phyloP scores from a whole-genome alignment of 35 echinoderm and acorn worm genomes.

The Holothuria glaberrima region DNA sequence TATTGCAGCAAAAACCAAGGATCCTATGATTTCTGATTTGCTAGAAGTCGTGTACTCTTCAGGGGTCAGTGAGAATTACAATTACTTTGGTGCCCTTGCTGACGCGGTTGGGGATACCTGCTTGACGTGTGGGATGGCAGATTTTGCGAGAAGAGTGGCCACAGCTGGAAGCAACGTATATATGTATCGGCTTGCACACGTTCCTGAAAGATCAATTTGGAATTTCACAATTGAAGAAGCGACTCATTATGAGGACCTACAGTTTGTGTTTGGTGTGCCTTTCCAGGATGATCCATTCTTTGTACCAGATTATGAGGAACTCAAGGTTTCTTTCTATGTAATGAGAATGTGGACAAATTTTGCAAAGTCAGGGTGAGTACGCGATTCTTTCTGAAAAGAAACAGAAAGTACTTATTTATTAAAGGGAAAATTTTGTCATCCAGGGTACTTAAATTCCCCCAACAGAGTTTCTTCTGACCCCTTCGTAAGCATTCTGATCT shows the following conservation, averaged over 20 bases:
- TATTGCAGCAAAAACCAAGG: neutral
- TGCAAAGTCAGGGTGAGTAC: constrained; percentile 67
- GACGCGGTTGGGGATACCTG: constrained; percentile 34
- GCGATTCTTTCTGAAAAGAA: no score
- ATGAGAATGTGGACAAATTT: constrained; percentile 75
- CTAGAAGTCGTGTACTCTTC: neutral
- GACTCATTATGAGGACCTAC: constrained; percentile 56
- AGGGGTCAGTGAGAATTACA: neutral
- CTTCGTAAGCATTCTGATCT: no score
- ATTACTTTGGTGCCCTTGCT: neutral
- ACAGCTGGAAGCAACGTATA: constrained; percentile 60
- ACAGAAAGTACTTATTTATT: no score
- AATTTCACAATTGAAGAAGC: neutral
- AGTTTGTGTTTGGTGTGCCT: constrained; percentile 74
- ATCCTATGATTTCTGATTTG: neutral
- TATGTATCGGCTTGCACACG: constrained; percentile 78
- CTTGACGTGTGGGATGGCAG: constrained; percentile 64
- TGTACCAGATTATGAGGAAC: constrained; percentile 34
- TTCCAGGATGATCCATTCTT: constrained; percentile 39
- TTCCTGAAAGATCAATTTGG: constrained; percentile 19
- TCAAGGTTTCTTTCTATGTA: constrained; percentile 60
- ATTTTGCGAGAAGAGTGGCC: constrained; percentile 29
- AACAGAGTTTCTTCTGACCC: no score
- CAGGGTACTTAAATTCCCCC: no score
- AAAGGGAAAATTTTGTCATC: no score